These are phyloP conservation scores for Campopleginae sp. DNA, from an alignment of 2,888 invertebrate species.

Conservation along the genomic window DNA sequence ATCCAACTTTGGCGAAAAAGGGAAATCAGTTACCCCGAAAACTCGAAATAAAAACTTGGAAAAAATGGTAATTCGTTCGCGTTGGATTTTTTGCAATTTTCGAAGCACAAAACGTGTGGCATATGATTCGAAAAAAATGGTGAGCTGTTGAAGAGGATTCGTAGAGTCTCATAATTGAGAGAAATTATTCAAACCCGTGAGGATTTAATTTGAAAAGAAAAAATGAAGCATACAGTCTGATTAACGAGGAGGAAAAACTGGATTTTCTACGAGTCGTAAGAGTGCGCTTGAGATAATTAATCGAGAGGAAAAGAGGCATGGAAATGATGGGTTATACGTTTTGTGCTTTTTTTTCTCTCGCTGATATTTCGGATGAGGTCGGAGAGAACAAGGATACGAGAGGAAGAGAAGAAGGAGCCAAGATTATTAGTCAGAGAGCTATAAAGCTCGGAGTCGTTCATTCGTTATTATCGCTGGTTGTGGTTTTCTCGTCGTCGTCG, in stretches of 20 bases:
- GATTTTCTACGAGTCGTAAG: slow-evolving; percentile 28
- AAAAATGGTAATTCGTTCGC: neutral
- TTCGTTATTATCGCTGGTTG: slow-evolving; percentile 73
- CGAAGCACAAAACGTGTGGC: neutral
- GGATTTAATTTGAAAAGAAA: neutral
- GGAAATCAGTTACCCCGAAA: slow-evolving; percentile 19
- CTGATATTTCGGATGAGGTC: neutral
- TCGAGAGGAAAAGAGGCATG: slow-evolving; percentile 46
- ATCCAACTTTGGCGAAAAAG: slow-evolving; percentile 18
- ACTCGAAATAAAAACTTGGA: neutral
- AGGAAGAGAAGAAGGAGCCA: slow-evolving; percentile 9
- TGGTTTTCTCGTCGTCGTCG: slow-evolving; percentile 43
- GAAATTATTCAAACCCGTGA: neutral
- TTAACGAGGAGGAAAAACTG: slow-evolving; percentile 15
- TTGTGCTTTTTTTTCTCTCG: neutral
- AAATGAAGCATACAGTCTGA: neutral
- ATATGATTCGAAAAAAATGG: neutral
- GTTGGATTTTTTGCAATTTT: neutral
- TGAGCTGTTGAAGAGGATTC: neutral
- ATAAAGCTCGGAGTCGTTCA: slow-evolving; percentile 70
- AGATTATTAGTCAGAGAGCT: slow-evolving; percentile 70
- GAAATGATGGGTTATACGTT: slow-evolving; percentile 34
- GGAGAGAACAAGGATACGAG: neutral
- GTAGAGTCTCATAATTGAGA: neutral
- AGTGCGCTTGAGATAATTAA: slow-evolving; percentile 52